Percentiles rank a stretch among this genome's conserved stretches.
phyloP scores from a whole-genome alignment of 2,888 invertebrate genomes.

The Drosophila trichaetosa region DNA sequence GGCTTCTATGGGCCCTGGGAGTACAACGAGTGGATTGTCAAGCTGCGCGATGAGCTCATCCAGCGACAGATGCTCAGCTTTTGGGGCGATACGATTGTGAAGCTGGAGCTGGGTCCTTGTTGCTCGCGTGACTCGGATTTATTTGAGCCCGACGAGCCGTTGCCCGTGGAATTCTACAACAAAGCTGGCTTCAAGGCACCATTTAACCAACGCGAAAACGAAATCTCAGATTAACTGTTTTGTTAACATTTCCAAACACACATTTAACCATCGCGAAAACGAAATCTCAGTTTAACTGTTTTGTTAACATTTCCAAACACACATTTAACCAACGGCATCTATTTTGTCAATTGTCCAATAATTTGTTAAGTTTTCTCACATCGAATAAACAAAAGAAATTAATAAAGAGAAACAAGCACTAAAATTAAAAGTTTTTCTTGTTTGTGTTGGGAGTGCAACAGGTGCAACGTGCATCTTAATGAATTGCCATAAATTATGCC shows the following conservation, averaged over 20 bases:
- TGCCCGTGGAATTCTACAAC: slow-evolving; percentile 76
- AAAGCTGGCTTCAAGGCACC: slow-evolving; percentile 65
- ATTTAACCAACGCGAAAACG: slow-evolving; percentile 33
- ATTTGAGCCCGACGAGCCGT: slow-evolving; percentile 69
- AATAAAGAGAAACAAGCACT: neutral
- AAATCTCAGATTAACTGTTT: neutral
- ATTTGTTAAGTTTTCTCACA: slow-evolving; percentile 1
- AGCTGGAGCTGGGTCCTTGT: slow-evolving; percentile 77
- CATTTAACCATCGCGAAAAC: neutral
- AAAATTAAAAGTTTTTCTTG: neutral
- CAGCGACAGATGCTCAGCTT: slow-evolving; percentile 73
- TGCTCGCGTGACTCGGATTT: slow-evolving; percentile 81
- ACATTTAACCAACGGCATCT: neutral
- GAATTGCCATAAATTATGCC: slow-evolving; percentile 3
- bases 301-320: neutral
- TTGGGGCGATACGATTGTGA: slow-evolving; percentile 81
- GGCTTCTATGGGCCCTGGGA: slow-evolving; percentile 72
- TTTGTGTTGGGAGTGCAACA: slow-evolving; percentile 14
- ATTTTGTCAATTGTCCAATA: neutral
- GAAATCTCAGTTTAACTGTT: neutral
- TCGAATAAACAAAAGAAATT: neutral
- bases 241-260: neutral
- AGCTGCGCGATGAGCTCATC: slow-evolving; percentile 77
- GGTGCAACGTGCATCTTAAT: slow-evolving; percentile 17
- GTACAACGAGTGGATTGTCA: slow-evolving; percentile 83